Conservation (phyloP, 2,888 invertebrate genomes). For the Crioceris asparagi region DNA sequence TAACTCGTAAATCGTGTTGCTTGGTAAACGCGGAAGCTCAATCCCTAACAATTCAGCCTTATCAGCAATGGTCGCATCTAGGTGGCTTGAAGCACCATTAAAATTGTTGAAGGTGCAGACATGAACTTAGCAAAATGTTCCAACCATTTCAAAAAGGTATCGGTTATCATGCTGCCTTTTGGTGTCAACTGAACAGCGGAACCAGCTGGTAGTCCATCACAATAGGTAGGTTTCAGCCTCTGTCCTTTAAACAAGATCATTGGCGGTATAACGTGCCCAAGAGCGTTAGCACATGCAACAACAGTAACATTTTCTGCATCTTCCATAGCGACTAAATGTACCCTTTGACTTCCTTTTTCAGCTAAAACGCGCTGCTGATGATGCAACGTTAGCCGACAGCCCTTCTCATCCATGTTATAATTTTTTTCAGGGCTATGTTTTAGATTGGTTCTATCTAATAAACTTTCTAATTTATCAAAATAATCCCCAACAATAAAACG, state of each 20-base stretch:
- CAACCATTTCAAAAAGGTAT: slow-evolving; percentile 18
- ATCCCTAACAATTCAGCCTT: slow-evolving; percentile 23
- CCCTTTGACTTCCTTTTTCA: slow-evolving; percentile 22
- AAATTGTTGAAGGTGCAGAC: too few relatives aligned
- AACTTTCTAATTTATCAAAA: slow-evolving; percentile 11
- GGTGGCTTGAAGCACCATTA: slow-evolving; percentile 22
- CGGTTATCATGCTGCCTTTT: slow-evolving; percentile 24
- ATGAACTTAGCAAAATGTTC: slow-evolving; percentile 23
- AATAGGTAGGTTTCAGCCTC: slow-evolving; percentile 6
- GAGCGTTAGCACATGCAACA: slow-evolving; percentile 25
- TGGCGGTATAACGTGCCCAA: slow-evolving; percentile 20
- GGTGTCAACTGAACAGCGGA: slow-evolving; percentile 19
- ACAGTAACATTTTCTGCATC: slow-evolving; percentile 29
- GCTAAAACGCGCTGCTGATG: slow-evolving; percentile 22
- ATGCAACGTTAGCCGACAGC: slow-evolving; percentile 23
- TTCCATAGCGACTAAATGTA: slow-evolving; percentile 26
- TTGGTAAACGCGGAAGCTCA: slow-evolving; percentile 27
- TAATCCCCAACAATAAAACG: too few relatives aligned
- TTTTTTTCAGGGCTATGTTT: slow-evolving; percentile 17
- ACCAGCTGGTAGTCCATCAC: slow-evolving; percentile 14
- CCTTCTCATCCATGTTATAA: slow-evolving; percentile 27
- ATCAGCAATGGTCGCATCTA: slow-evolving; percentile 25
- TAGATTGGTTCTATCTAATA: slow-evolving; percentile 9
- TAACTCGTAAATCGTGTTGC: slow-evolving; percentile 29
- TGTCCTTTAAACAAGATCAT: slow-evolving; percentile 21